A percentile compares a stretch with the other conserved stretches of the same genome.
These are phyloP conservation scores for Stegastes partitus DNA, from an alignment of 2,113 vertebrate genomes.

Conservation along the genomic window DNA sequence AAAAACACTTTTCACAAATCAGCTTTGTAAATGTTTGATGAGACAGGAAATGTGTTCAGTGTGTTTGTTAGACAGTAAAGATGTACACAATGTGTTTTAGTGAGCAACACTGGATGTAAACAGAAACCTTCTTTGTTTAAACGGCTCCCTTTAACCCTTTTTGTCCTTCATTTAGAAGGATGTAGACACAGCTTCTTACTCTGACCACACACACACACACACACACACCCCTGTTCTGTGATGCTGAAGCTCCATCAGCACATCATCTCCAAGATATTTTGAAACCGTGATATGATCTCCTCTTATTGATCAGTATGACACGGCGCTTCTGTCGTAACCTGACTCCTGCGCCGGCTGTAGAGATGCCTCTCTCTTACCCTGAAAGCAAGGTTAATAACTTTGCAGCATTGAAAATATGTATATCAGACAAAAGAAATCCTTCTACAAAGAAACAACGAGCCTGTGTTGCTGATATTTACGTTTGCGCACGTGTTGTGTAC, in stretches of 20 bases:
- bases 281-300: conserved; percentile 31
- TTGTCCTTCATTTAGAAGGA: too few species aligned
- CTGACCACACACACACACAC: not conserved
- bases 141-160: not conserved
- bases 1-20: too few species aligned
- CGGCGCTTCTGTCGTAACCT: conserved; percentile 24
- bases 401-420: not conserved
- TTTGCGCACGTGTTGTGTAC: not conserved
- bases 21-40: too few species aligned
- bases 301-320: conserved; percentile 47
- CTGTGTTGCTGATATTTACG: not conserved
- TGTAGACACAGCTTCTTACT: too few species aligned
- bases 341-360: conserved; percentile 16
- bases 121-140: not conserved
- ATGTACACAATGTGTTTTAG: too few species aligned
- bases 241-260: conserved; percentile 6
- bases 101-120: too few species aligned
- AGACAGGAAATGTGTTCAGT: too few species aligned
- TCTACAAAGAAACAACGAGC: not conserved
- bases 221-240: not conserved
- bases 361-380: not conserved
- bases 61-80: too few species aligned
- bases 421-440: not conserved
- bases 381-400: not conserved
- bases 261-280: conserved; percentile 13